A percentile compares a stretch with the other conserved stretches of the same genome.
These are phyloP conservation scores for Gavia stellata DNA, from an alignment of 2,113 vertebrate genomes.

Conservation along the genomic window DNA sequence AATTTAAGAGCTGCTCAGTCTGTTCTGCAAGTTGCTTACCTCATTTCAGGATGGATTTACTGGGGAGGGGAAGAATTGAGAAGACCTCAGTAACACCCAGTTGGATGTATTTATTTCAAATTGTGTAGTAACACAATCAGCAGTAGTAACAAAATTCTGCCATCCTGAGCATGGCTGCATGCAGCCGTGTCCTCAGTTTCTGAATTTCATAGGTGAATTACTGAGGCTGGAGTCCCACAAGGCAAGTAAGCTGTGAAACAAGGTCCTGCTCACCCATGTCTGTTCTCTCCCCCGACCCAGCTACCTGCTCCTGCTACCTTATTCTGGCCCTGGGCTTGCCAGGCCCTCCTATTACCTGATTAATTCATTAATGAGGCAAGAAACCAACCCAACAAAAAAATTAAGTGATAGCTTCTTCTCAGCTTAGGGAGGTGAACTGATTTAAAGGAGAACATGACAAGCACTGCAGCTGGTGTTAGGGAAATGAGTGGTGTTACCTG, in stretches of 20 bases:
- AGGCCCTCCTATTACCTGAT: neutral
- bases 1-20: neutral
- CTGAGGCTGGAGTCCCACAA: neutral
- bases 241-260: neutral
- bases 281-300: neutral
- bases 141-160: neutral
- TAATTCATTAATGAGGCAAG: neutral
- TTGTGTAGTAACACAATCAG: neutral
- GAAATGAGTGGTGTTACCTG: neutral
- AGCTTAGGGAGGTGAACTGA: neutral
- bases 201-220: neutral
- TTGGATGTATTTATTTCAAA: neutral
- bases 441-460: neutral
- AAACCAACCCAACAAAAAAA: neutral
- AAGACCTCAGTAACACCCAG: neutral
- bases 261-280: neutral
- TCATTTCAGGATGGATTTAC: neutral
- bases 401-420: neutral
- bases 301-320: neutral
- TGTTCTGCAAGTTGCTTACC: neutral
- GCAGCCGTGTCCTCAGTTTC: neutral
- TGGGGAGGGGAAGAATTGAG: neutral
- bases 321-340: neutral
- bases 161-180: neutral
- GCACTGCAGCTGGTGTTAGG: neutral